Base-by-base conservation (phyloP, 2,888 invertebrate species). In the Polia nebulosa region DNA sequence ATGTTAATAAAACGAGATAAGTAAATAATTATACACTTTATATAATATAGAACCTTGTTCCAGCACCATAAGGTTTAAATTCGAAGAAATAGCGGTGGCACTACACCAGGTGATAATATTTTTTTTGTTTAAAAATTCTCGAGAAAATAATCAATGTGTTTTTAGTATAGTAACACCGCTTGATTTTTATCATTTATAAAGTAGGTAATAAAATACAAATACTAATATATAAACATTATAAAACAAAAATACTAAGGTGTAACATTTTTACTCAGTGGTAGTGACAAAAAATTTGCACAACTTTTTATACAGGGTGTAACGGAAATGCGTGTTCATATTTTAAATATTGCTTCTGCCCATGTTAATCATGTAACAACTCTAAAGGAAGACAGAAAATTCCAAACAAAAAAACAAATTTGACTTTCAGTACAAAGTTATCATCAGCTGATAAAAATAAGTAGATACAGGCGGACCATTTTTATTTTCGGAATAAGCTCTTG, bases 1-100 rank as follows among this genome's bases (percentile, higher is more conserved):
- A 74, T 78, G 39, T 81, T 81, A 83, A 72, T 67, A 79, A 29
- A 78, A 80, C 44, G 55, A 82, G 75, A 81, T 72, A 71, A 15
- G 53, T 63, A 74, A 56, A 72, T 69, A 71, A 63, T 60, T 58
- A 52, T 45, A 51, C 67, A 20, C 15, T 52, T 67, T 8, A 57
- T 53, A 58, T 44, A 58, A 44, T 61, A 75, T 62, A 80, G 71
- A 70, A 78, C 75, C 68, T 29, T 68, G 61, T 73, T 76, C 76
- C 72, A 81, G 76, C 82, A 83, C 78, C 80, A 71, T 72, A 64
- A 61, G 53, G 64, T 78, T 64, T 72, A 64, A 66, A 78, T 61
- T 76, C 59, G 45, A 66, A 64, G 25, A 59, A 15, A 27, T 57
- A 66, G 52, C 44, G 44, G 36, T 62, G 60, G 53, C 20, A 61